These are phyloP conservation scores for Artemisiospiza belli DNA, from an alignment of 2,113 vertebrate species.

Conservation along the genomic window DNA sequence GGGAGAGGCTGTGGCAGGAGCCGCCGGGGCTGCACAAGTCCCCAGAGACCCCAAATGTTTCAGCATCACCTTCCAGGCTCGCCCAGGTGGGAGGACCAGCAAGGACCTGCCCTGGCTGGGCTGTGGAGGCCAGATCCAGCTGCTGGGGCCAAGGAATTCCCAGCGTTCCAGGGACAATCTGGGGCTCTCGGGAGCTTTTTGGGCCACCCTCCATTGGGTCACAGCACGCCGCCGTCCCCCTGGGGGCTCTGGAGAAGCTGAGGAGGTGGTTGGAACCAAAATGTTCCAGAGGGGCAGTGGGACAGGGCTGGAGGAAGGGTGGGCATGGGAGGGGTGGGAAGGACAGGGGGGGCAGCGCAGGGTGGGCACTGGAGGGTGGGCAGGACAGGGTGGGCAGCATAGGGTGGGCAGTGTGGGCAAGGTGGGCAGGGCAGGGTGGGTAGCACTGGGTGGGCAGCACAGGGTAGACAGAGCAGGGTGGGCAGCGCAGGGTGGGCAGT, in stretches of 20 bases:
- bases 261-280: background rate
- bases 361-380: background rate
- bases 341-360: no score
- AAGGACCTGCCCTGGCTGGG: background rate
- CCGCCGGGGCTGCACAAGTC: background rate
- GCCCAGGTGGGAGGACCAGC: background rate
- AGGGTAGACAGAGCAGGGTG: no score
- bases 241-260: background rate
- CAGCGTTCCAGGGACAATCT: rapidly evolving
- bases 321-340: background rate
- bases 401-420: no score
- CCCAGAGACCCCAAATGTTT: background rate
- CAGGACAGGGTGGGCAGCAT: background rate
- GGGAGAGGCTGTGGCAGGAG: background rate
- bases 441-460: no score
- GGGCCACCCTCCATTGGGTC: background rate
- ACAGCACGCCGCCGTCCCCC: background rate
- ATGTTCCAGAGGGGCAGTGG: rapidly evolving
- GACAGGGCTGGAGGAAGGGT: background rate
- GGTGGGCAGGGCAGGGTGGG: no score
- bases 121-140: background rate
- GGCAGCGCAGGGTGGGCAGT: no score
- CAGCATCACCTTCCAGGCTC: rapidly evolving
- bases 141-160: background rate
- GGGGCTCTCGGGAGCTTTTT: background rate